A percentile compares a stretch with the other conserved stretches of the same genome.
Conservation (phyloP, 2,113 vertebrate species). For the Zosterops hypoxanthus region DNA sequence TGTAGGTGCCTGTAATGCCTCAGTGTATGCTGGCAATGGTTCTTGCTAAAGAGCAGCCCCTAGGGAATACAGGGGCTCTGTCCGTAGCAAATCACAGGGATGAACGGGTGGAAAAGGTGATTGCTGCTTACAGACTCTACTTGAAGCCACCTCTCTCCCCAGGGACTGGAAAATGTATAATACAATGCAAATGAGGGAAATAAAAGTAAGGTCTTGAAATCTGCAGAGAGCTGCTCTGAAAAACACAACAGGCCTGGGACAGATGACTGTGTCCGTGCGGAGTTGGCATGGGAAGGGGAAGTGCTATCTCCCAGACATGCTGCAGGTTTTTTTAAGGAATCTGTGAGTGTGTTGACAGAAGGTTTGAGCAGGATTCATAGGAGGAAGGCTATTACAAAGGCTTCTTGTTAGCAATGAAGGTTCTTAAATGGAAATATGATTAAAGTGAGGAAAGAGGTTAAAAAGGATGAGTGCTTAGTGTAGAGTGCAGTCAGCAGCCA, state of each 20-base stretch:
- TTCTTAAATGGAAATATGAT: not conserved
- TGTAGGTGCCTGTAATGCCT: not conserved
- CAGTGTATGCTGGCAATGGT: not conserved
- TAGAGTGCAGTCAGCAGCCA: not conserved
- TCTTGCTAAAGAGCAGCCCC: not conserved
- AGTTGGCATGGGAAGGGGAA: not conserved
- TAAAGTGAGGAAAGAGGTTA: not conserved
- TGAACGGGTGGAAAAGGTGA: not conserved
- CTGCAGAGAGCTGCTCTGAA: not conserved
- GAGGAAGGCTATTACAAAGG: not conserved
- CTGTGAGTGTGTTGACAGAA: not conserved
- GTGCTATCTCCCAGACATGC: not conserved
- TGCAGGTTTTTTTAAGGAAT: not conserved
- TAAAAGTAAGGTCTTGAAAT: not conserved
- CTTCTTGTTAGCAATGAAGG: not conserved
- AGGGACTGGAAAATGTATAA: constrained; percentile 13
- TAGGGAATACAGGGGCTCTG: accelerated
- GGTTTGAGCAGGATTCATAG: not conserved
- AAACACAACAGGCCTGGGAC: not conserved
- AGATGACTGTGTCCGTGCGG: accelerated
- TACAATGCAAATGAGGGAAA: not conserved
- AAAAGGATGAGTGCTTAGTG: not conserved
- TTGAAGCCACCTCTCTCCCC: not conserved
- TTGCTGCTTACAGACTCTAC: not conserved
- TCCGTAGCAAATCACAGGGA: not conserved